Evolutionary conservation across 2,113 vertebrate genomes (phyloP).

Genomic region (Lycaon pictus): DNA sequence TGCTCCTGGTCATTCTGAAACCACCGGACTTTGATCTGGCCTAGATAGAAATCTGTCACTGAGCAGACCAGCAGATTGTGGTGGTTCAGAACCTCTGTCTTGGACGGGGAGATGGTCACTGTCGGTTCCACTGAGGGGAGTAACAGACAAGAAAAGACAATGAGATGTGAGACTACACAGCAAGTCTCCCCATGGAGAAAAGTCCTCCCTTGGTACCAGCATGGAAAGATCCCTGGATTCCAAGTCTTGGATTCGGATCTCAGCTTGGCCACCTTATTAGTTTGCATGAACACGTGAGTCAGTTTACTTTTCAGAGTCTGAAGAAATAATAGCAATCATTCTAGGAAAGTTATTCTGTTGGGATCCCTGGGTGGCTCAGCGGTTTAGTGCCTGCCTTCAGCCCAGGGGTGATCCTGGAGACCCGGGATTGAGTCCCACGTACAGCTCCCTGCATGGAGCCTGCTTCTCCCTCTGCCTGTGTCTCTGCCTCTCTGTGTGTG

Average conservation of each 20-base stretch:
- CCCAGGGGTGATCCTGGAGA: too few species aligned
- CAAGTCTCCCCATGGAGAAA: accelerated
- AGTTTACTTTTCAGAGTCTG: neutral
- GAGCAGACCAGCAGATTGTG: slow-evolving; percentile 70
- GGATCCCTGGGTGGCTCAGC: too few species aligned
- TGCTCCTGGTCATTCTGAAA: slow-evolving; percentile 63
- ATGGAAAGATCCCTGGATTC: neutral
- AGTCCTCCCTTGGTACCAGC: accelerated
- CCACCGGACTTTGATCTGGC: slow-evolving; percentile 66
- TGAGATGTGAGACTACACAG: neutral
- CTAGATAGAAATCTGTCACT: slow-evolving; percentile 78
- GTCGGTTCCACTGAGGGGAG: slow-evolving; percentile 25
- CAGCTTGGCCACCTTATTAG: neutral
- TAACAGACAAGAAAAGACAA: neutral
- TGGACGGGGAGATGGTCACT: slow-evolving; percentile 15
- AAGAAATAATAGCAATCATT: neutral
- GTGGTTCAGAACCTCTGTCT: slow-evolving; percentile 51
- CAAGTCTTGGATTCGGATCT: neutral
- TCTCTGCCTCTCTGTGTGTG: too few species aligned
- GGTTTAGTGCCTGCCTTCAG: too few species aligned
- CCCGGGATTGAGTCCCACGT: too few species aligned
- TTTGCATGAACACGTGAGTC: neutral
- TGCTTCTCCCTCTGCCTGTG: too few species aligned
- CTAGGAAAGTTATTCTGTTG: neutral
- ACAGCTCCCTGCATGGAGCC: too few species aligned